phyloP scores from a whole-genome alignment of 2,888 invertebrate genomes.

The Brachylomia viminalis region DNA sequence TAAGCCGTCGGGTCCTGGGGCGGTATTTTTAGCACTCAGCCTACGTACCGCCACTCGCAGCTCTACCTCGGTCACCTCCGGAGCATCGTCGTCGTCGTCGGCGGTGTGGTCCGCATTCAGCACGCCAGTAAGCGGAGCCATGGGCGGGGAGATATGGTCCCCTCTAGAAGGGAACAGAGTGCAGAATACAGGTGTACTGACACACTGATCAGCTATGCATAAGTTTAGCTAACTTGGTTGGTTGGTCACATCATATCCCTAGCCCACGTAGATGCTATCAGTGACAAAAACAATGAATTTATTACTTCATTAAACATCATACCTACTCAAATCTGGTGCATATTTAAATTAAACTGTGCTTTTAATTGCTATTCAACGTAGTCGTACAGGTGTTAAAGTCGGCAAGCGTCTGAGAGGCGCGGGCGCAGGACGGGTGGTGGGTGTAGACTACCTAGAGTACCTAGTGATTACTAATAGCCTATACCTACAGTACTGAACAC shows the following conservation, averaged over 20 bases:
- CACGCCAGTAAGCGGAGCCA: too few species aligned
- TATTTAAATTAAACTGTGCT: background rate
- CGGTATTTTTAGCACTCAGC: too few species aligned
- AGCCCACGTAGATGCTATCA: background rate
- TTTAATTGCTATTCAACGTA: conserved; percentile 1
- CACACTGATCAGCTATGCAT: background rate
- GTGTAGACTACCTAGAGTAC: background rate
- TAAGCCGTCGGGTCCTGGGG: too few species aligned
- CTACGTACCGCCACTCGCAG: too few species aligned
- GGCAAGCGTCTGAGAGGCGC: conserved; percentile 2
- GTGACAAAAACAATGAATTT: background rate
- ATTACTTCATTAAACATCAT: background rate
- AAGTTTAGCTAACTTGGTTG: background rate
- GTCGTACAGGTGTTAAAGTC: conserved; percentile 15
- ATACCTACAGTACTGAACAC: conserved; percentile 28
- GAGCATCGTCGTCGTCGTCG: too few species aligned
- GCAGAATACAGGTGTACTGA: background rate
- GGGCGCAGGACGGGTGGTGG: conserved; percentile 16
- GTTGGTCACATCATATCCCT: background rate
- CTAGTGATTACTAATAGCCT: background rate
- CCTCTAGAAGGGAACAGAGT: too few species aligned
- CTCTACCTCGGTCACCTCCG: too few species aligned
- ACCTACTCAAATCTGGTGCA: background rate
- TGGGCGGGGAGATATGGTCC: too few species aligned
- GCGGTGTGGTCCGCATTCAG: too few species aligned